These are phyloP conservation scores for Rhineura floridana DNA, from an alignment of 2,113 vertebrate genomes.

Conservation along the genomic window DNA sequence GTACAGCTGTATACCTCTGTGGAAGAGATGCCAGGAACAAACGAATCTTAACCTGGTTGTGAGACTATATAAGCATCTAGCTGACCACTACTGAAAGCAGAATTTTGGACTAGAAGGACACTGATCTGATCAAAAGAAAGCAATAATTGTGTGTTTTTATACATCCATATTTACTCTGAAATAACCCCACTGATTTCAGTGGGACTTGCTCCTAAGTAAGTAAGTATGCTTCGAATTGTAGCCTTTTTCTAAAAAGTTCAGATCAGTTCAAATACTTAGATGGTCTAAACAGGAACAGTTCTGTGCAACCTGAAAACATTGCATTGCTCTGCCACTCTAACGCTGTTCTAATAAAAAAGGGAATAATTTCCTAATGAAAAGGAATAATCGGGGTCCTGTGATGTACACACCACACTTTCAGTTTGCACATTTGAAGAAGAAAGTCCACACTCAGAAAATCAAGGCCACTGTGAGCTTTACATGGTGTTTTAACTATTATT, in stretches of 20 bases:
- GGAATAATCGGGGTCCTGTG: neutral
- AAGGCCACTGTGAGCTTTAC: slow-evolving; percentile 38
- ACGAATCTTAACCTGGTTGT: neutral
- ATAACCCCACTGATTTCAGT: neutral
- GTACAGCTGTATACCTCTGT: neutral
- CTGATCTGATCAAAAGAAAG: neutral
- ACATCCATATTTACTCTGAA: neutral
- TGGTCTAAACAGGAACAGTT: neutral
- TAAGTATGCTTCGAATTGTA: neutral
- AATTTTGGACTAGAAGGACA: neutral
- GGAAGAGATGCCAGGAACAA: neutral
- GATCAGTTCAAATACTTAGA: neutral
- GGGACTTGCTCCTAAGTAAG: too few relatives aligned
- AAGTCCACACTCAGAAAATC: slow-evolving; percentile 23
- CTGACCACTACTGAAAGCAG: too few relatives aligned
- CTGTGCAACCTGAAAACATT: neutral
- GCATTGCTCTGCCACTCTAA: neutral
- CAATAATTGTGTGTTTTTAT: neutral
- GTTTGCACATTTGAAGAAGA: slow-evolving; percentile 26
- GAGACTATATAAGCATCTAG: too few relatives aligned
- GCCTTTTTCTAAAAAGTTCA: neutral
- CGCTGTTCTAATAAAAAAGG: neutral
- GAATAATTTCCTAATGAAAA: neutral
- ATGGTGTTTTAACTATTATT: slow-evolving; percentile 28
- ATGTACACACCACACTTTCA: slow-evolving; percentile 3